Evolutionary conservation across 2,888 invertebrate genomes (phyloP), one percentile per base, ranked within the genome.

Genomic region (Dynastes grantii): DNA sequence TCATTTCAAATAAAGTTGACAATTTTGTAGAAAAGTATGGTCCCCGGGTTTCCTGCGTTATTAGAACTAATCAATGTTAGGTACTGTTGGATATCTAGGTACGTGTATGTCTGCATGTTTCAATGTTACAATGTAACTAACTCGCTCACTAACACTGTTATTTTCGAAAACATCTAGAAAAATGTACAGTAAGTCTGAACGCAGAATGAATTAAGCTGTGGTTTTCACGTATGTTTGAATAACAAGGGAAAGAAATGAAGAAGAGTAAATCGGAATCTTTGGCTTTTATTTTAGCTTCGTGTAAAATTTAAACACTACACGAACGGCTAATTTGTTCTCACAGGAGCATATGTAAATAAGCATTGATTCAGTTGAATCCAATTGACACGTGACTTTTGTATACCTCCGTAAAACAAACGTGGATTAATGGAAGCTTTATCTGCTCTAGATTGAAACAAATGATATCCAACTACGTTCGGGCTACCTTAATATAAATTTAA

Each of bases 401-500:
- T 78, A 65, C 77, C 76, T 73, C 68, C 76, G 80, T 80, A 78
- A 80, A 80, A 78, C 78, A 78, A 78, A 80, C 78, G 78, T 75
- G 78, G 80, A 80, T 80, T 80, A 80, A 80, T 80, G 80, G 76
- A 73, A 70, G 70, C 61, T 75, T 68, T 80, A 80, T 78, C 79
- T 76, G 76, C 51, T 67, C 76, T 78, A 80, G 81, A 81, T 81
- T 80, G 81, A 78, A 81, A 81, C 73, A 79, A 79, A 79, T 78
- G 81, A 81, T 80, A 76, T 77, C 58, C 75, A 68, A 65, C 61
- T 78, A 68, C 78, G 61, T 63, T 79, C 80, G 40, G 78, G 78
- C 81, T 79, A 78, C 77, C 78, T 79, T 81, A 81, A 82, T 79
- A 78, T 76, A 76, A 81, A 83, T 83, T 80, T 80, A 83, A 82